Base-by-base conservation (phyloP, 2,797 vertebrate genomes). In the Melanotaenia trifasciata region DNA sequence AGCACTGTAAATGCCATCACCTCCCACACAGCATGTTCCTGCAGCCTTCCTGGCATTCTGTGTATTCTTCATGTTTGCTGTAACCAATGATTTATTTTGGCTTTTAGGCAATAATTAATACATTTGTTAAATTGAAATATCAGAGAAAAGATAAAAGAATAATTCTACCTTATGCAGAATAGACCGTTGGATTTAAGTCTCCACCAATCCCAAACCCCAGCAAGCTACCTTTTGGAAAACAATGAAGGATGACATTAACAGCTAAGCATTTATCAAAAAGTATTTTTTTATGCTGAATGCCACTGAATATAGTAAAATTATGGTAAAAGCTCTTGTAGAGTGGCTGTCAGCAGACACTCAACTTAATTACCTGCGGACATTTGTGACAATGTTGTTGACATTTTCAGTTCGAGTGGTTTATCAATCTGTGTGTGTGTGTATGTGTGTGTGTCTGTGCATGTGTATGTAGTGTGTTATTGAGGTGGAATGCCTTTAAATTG, bases 1-100 rank as follows among this genome's bases (percentile, higher is more conserved):
- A 81, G 64, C 26, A 3, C 67, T 76, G 64, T 64, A 59, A 79
- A 80, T 81, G 59, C 83, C 81, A 79, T 85, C 74, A 71, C n/a
- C 35, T 79, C 65, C 63, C 20, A 32, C 59, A 63, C 73, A 67
- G 32, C 71, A 70, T 50, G 64, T 57, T 60, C 28, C 3, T 22
- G 59, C 58, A 66, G 58, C 60, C 16, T 1, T 65, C 61, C 47
- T 67, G 8, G 54, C 58, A 24, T 43, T 61, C 1, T 47, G 26
- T 22, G n/a, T 68, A 20, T 60, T 63, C 30, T 66, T 50, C 32
- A n/a, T 18, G 2, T 50, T 10, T 22, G 4, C 1, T 64, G 24
- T 50, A 53, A 24, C 63, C 10, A 5, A 67, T 47, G 24, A 60
- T 32, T n/a, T 12, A 10, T 14, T 33, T 50, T 40, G 9, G 63